Conservation (phyloP, 2,113 vertebrate species). For the Ovis aries region DNA sequence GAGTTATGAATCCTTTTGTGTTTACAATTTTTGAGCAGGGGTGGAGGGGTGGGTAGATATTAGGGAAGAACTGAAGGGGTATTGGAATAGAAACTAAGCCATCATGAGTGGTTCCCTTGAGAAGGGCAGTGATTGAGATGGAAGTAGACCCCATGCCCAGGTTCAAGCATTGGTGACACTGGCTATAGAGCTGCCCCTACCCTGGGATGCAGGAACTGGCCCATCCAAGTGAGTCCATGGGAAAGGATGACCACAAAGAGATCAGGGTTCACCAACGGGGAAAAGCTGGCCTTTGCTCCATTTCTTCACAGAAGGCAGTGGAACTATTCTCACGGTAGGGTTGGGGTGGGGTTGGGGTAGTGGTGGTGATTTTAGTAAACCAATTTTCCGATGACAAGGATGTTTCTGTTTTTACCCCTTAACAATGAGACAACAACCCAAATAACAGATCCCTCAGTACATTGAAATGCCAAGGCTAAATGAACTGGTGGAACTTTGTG, state of each 20-base stretch:
- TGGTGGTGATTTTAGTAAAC: constrained; percentile 56
- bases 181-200: background rate
- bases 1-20: background rate
- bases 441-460: constrained; percentile 53
- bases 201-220: background rate
- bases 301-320: constrained; percentile 19
- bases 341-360: background rate
- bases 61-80: background rate
- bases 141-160: background rate
- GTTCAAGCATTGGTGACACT: background rate
- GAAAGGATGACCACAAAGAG: constrained; percentile 44
- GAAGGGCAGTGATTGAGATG: background rate
- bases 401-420: constrained; percentile 66
- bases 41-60: background rate
- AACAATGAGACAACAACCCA: constrained; percentile 66
- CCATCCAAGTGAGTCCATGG: background rate
- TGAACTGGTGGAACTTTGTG: constrained; percentile 61
- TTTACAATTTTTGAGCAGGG: background rate
- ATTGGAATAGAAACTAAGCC: background rate
- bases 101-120: background rate
- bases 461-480: constrained; percentile 52
- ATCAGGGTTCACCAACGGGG: constrained; percentile 9
- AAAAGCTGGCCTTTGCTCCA: constrained; percentile 26
- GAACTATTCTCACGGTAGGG: constrained; percentile 46
- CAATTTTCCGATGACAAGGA: constrained; percentile 48